Conservation (phyloP, 2,797 vertebrate genomes). For the Columba guinea region DNA sequence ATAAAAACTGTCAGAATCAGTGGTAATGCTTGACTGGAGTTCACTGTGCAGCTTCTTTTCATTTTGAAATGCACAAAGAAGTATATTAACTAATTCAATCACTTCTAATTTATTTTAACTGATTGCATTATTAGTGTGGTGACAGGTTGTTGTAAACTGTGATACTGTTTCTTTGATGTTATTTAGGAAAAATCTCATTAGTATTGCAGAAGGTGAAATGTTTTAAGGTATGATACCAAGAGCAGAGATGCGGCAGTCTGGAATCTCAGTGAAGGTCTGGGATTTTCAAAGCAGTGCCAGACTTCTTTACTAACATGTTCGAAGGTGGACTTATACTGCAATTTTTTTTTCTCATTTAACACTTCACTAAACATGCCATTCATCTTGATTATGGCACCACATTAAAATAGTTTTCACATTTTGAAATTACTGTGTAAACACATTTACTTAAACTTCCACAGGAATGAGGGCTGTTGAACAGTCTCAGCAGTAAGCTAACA, state of each 20-base stretch:
- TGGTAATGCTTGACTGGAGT: background rate
- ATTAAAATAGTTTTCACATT: constrained; percentile 24
- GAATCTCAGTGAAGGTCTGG: background rate
- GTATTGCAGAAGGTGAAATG: background rate
- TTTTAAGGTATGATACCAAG: background rate
- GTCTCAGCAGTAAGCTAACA: background rate
- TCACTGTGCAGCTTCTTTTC: background rate
- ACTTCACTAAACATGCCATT: background rate
- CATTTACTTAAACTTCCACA: background rate
- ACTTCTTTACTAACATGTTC: background rate
- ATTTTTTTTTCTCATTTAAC: background rate
- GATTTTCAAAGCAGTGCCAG: background rate
- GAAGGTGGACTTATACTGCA: background rate
- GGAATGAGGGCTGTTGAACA: background rate
- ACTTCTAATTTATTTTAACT: background rate
- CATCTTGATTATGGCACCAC: constrained; percentile 25
- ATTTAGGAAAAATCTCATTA: background rate
- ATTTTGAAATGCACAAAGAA: background rate
- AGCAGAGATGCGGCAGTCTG: background rate
- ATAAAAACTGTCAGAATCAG: background rate
- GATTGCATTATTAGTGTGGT: background rate
- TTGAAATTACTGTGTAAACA: constrained; percentile 13
- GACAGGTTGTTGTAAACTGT: background rate
- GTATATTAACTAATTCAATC: background rate
- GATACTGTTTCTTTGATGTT: background rate